Evolutionary conservation across 2,888 invertebrate genomes (phyloP).

Genomic region (Melieria picta): DNA sequence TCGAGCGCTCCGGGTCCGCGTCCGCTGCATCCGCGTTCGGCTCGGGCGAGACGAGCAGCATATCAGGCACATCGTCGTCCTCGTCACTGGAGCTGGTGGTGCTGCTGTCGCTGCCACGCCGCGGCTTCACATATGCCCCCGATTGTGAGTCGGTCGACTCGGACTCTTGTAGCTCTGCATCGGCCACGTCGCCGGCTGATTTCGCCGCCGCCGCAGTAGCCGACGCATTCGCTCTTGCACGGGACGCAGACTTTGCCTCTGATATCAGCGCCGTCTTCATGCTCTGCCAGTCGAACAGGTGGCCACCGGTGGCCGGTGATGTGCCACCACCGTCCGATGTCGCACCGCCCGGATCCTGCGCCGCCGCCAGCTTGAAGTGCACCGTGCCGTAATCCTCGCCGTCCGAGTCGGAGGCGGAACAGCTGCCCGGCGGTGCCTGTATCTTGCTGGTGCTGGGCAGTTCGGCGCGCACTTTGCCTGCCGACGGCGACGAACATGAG

Average conservation of each 20-base stretch:
- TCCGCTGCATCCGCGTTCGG: constrained; percentile 16
- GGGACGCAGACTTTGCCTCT: constrained; percentile 26
- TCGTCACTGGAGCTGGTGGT: constrained; percentile 26
- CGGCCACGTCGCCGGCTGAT: not conserved
- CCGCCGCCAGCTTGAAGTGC: constrained; percentile 41
- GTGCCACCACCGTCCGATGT: constrained; percentile 21
- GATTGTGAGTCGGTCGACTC: constrained; percentile 10
- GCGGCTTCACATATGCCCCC: constrained; percentile 6
- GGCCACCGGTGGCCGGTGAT: constrained; percentile 32
- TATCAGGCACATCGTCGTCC: constrained; percentile 29
- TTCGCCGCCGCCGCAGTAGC: constrained; percentile 1
- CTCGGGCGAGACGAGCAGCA: constrained; percentile 23
- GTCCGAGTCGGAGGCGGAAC: constrained; percentile 43
- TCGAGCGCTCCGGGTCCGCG: constrained; percentile 30
- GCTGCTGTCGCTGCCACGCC: constrained; percentile 16
- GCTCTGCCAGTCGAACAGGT: constrained; percentile 36
- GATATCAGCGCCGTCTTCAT: constrained; percentile 27
- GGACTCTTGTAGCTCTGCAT: not conserved
- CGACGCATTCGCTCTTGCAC: constrained; percentile 8
- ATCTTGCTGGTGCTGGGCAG: constrained; percentile 24
- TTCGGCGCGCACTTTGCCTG: constrained; percentile 5
- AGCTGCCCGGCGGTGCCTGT: constrained; percentile 22
- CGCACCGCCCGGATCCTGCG: constrained; percentile 49
- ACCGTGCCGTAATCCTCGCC: constrained; percentile 40
- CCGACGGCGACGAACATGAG: constrained; percentile 36